Base-by-base conservation (phyloP, 2,797 vertebrate species). In the Ataeniobius toweri region DNA sequence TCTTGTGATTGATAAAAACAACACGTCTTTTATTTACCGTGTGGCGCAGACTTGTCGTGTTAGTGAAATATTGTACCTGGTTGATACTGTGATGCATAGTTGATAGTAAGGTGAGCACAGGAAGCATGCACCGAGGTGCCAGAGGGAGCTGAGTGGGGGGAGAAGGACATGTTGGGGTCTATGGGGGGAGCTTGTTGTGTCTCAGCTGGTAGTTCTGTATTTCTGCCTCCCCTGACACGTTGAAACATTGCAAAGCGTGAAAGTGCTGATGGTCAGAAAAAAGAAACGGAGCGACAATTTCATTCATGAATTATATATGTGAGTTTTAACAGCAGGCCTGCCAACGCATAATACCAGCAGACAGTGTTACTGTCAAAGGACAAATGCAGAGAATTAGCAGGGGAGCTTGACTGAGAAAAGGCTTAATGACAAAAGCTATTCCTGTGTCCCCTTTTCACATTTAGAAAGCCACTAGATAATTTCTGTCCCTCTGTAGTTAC, bases 251-350 rank as follows among this genome's bases (percentile, higher is more conserved):
- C 89, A 92, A 91, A 77, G 51, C 81, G 76, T 56, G 79, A 94
- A 94, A 95, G 89, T 94, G 94, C 95, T 95, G 95, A 95, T 93
- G 91, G 91, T 90, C 91, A 91, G 93, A 91, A 93, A 94, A 94
- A 94, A 91, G 78, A 90, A 88, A 89, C 74, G 83, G 85, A 92
- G 88, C 80, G 82, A 86, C 91, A 46, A 85, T 84, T 92, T 77
- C 73, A 59, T 75, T 83, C 92, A 93, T 96, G 92, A 95, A 96
- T 96, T 95, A 96, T 94, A 94, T 83, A 95, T 95, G 83, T 28
- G 77, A 90, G 91, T 95, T 95, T 94, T 92, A 95, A 94, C 92
- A 92, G 93, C 89, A 88, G 85, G 83, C 77, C 86, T 87, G 91
- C 94, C 94, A 93, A 94, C 93, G 90, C 90, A 85, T 94, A 93